phyloP scores from a whole-genome alignment of 1,140 invertebrate species.

The Subanguina moxae region DNA sequence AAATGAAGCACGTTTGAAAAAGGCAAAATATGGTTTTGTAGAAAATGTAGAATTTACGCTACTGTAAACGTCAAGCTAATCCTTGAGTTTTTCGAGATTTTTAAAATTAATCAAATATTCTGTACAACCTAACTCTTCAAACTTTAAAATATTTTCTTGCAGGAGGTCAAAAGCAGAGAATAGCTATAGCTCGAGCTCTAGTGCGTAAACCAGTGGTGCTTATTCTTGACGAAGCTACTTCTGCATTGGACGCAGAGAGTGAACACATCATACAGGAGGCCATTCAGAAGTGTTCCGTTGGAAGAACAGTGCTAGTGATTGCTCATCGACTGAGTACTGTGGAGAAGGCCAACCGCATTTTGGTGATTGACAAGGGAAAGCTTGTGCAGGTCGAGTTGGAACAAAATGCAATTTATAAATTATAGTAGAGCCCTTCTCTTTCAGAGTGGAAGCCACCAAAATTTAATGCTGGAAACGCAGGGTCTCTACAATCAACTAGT shows the following conservation, averaged over 20 bases:
- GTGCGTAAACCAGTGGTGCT: conserved; percentile 55
- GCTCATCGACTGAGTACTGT: conserved; percentile 64
- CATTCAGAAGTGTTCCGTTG: conserved; percentile 59
- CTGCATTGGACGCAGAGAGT: conserved; percentile 41
- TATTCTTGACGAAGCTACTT: conserved; percentile 54
- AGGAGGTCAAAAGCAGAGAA: conserved; percentile 51
- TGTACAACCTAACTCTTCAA: too few species aligned
- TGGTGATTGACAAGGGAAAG: conserved; percentile 59
- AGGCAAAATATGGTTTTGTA: too few species aligned
- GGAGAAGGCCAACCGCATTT: conserved; percentile 61
- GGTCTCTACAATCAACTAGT: neutral
- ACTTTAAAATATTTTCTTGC: neutral
- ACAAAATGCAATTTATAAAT: neutral
- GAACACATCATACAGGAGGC: conserved; percentile 52
- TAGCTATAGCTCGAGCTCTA: conserved; percentile 54
- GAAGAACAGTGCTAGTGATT: conserved; percentile 63
- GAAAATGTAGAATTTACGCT: too few species aligned
- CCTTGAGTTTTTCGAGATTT: neutral
- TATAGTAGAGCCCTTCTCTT: neutral
- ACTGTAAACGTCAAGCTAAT: too few species aligned
- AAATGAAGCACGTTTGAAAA: too few species aligned
- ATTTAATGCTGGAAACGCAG: neutral
- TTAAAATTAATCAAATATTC: too few species aligned
- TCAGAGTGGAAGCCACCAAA: neutral
- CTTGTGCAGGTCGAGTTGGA: conserved; percentile 24